Percentiles rank a stretch among this genome's conserved stretches.
These are phyloP conservation scores for Ricordea florida DNA, from an alignment of 92 coral and sea anemone species.

Conservation along the genomic window DNA sequence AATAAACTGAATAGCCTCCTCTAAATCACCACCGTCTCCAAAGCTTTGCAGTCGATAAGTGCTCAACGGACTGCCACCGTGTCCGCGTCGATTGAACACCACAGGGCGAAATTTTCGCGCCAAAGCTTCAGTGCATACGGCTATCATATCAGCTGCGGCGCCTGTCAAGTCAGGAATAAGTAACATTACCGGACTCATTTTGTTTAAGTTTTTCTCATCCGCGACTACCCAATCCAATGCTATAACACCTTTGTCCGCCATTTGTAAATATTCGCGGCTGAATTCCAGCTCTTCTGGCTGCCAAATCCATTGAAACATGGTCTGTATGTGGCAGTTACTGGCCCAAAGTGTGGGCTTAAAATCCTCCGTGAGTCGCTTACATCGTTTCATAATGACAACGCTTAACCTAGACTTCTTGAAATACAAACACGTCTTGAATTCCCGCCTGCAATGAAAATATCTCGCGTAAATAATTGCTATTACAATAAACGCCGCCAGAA, in stretches of 20 bases:
- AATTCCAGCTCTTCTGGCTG: slow-evolving; percentile 65
- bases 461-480: slow-evolving; percentile 22
- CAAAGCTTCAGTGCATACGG: slow-evolving; percentile 63
- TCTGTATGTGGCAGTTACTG: slow-evolving; percentile 75
- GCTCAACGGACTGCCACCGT: slow-evolving; percentile 76
- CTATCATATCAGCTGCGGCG: slow-evolving; percentile 62
- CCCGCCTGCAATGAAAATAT: slow-evolving; percentile 53
- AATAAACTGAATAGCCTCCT: slow-evolving; percentile 83
- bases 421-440: slow-evolving; percentile 63
- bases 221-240: slow-evolving; percentile 91
- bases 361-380: slow-evolving; percentile 63
- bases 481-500: not conserved
- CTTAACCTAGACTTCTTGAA: slow-evolving; percentile 83
- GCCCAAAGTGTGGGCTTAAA: slow-evolving; percentile 96
- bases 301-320: slow-evolving; percentile 73
- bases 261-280: slow-evolving; percentile 90
- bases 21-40: slow-evolving; percentile 81
- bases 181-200: slow-evolving; percentile 81
- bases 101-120: slow-evolving; percentile 85
- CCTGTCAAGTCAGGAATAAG: slow-evolving; percentile 86
- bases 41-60: slow-evolving; percentile 91
- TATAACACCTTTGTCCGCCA: slow-evolving; percentile 91
- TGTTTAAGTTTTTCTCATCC: slow-evolving; percentile 59
- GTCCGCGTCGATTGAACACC: slow-evolving; percentile 98
- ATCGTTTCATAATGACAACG: slow-evolving; percentile 68